Evolutionary conservation across 64 coral and sea anemone species (phyloP).

Genomic region (Pocillopora damicornis): DNA sequence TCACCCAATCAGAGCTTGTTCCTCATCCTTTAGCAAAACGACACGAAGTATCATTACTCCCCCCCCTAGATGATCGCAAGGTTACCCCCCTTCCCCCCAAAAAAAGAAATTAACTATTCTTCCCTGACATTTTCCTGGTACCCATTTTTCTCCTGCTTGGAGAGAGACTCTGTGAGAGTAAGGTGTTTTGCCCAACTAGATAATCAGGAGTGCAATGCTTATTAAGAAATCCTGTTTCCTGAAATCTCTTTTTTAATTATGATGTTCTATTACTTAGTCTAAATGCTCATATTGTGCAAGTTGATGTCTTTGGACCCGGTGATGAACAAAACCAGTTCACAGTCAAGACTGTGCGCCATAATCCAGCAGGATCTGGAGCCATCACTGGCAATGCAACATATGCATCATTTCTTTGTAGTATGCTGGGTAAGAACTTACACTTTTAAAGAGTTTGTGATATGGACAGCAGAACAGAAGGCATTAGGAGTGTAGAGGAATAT

Average conservation of each 20-base stretch:
- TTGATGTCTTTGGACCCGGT: conserved; percentile 74
- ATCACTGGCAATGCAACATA: conserved; percentile 89
- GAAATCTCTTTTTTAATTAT: not conserved
- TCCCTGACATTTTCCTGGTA: too few relatives aligned
- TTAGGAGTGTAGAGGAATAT: too few relatives aligned
- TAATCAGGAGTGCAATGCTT: too few relatives aligned
- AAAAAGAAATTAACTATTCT: too few relatives aligned
- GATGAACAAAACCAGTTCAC: conserved; percentile 59
- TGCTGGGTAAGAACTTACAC: conserved; percentile 49
- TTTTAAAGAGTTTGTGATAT: not conserved
- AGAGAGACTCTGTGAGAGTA: too few relatives aligned
- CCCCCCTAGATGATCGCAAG: too few relatives aligned
- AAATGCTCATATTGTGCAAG: conserved; percentile 72
- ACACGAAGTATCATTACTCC: too few relatives aligned
- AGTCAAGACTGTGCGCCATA: conserved; percentile 76
- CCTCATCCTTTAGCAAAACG: too few relatives aligned
- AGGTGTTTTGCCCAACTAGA: too few relatives aligned
- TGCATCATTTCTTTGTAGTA: conserved; percentile 77
- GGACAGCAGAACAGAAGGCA: not conserved
- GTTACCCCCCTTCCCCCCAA: too few relatives aligned
- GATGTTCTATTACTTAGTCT: conserved; percentile 28
- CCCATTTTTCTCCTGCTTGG: too few relatives aligned
- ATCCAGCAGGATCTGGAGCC: conserved; percentile 55
- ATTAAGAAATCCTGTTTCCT: not conserved
- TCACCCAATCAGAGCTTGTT: too few relatives aligned